Evolutionary conservation across 2,888 invertebrate species (phyloP), one percentile per base, ranked within the genome.

Genomic region (Nomada ruficornis): DNA sequence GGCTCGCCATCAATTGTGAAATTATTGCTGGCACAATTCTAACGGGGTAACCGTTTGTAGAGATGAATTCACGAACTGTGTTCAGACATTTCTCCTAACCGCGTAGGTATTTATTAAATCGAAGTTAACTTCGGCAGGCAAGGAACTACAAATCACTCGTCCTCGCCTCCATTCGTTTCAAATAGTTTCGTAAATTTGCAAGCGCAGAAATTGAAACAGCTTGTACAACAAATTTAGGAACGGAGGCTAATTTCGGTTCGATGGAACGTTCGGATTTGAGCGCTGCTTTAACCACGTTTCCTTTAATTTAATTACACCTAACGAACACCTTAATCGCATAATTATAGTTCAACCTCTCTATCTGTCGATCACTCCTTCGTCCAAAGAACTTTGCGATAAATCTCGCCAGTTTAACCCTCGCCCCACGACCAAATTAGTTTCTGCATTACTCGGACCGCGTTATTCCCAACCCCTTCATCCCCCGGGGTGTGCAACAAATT

Each of bases 221-320:
- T n/a, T 10, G 20, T 20, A 2, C 36, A 18, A 18, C 7, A 55
- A 68, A 29, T 55, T 68, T 23, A 54, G 54, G 52, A 36, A n/a
- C 64, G 0, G 13, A 29, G 29, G 29, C 29, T 29, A 29, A 52
- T 52, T n/a, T 13, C 29, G 11, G 52, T 18, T 65, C 74, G 60
- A 77, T 60, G 29, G 65, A 15, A 29, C 52, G 52, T 13, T 13
- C 54, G 36, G n/a, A 50, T 23, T 54, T 10, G 18, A n/a, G 47
- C 72, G 47, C 29, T n/a, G 29, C 36, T 73, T 50, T 67, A 75
- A 60, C 60, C 26, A 54, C 44, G 23, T 65, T 74, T 64, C 59
- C 15, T 29, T 23, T 60, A 54, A 67, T 62, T 74, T 23, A 75
- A 74, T 77, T 59, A 29, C 54, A n/a, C 52, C 13, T 23, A 15